Evolutionary conservation across 2,888 invertebrate species (phyloP).

Genomic region (Pandemis cinnamomeana): DNA sequence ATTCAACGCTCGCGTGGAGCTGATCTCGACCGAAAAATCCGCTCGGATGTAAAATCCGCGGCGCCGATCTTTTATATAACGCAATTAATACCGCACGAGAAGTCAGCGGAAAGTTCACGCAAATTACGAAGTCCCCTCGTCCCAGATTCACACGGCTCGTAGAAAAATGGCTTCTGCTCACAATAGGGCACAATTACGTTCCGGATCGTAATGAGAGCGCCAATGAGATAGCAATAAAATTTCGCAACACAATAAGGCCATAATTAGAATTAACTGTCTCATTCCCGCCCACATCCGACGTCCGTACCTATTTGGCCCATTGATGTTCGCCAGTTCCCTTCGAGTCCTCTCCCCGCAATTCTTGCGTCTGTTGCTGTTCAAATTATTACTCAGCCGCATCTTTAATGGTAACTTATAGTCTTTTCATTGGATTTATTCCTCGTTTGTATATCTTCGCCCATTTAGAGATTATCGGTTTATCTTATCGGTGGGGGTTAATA

Average conservation of each 20-base stretch:
- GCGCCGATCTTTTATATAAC: constrained; percentile 41
- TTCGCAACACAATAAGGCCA: constrained; percentile 77
- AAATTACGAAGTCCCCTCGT: constrained; percentile 66
- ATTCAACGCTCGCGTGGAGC: constrained; percentile 40
- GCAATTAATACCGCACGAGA: constrained; percentile 50
- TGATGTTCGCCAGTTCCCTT: constrained; percentile 55
- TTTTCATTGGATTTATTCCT: constrained; percentile 54
- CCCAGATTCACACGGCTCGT: constrained; percentile 76
- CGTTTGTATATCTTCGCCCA: constrained; percentile 42
- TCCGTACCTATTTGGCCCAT: constrained; percentile 61
- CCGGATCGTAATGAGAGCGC: constrained; percentile 71
- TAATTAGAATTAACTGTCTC: constrained; percentile 84
- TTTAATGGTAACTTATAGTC: constrained; percentile 58
- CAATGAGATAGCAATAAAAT: constrained; percentile 84
- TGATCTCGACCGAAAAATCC: constrained; percentile 41
- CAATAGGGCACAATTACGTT: constrained; percentile 80
- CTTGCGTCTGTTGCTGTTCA: constrained; percentile 32
- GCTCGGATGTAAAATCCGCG: constrained; percentile 25
- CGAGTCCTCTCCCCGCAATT: constrained; percentile 21
- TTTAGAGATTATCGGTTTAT: constrained; percentile 41
- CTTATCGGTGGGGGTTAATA: constrained; percentile 33
- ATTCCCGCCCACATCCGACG: constrained; percentile 77
- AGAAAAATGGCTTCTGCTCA: constrained; percentile 72
- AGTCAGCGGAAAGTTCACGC: constrained; percentile 59
- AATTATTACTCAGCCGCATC: constrained; percentile 34